These are phyloP conservation scores for Danio albolineatus DNA, from an alignment of 2,797 vertebrate species.

Conservation along the genomic window DNA sequence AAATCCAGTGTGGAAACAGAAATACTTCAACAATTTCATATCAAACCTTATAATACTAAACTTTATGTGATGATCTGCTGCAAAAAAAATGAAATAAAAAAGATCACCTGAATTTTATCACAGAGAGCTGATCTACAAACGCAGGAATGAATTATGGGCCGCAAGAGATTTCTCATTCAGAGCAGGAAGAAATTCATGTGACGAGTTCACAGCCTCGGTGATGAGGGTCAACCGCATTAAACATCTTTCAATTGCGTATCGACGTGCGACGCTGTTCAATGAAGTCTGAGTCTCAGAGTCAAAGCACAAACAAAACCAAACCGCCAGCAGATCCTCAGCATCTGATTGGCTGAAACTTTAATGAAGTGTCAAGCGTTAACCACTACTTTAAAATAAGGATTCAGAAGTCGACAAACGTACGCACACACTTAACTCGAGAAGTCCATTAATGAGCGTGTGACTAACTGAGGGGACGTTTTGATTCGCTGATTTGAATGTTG, in stretches of 20 bases:
- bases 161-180: conserved; percentile 23
- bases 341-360: conserved; percentile 39
- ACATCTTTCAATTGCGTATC: conserved; percentile 2
- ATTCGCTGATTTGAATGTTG: conserved; percentile 2
- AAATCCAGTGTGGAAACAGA: too few relatives aligned
- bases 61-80: neutral
- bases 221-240: conserved; percentile 33
- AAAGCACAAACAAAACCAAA: conserved; percentile 6
- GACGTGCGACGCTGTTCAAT: conserved; percentile 29
- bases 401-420: neutral
- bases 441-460: conserved; percentile 11
- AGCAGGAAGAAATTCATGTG: conserved; percentile 13
- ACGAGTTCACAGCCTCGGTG: conserved; percentile 3
- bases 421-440: neutral
- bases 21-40: neutral
- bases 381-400: neutral
- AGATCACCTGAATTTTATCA: neutral
- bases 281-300: conserved; percentile 10
- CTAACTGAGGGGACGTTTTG: conserved; percentile 12
- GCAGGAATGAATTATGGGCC: neutral
- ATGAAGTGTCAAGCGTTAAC: conserved; percentile 48
- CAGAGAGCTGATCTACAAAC: neutral
- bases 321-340: neutral
- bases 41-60: neutral
- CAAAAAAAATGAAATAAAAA: too few relatives aligned